Evolutionary conservation across 30 jellyfish, hydroid and myxozoan species (phyloP), one percentile per base, ranked within the genome.

Genomic region (Nemopilema nomurai): DNA sequence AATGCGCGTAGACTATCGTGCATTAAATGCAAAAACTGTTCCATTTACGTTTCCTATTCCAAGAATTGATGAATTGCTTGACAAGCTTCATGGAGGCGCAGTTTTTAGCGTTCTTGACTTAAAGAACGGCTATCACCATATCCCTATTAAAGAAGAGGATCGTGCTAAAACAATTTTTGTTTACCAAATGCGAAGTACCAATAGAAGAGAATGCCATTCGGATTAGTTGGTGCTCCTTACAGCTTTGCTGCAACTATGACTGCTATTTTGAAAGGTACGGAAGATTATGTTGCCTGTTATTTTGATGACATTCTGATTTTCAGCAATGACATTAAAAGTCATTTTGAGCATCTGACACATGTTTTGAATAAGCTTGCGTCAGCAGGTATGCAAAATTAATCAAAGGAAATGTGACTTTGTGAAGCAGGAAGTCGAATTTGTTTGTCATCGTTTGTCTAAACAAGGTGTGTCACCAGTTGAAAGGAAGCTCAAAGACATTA

Each of bases 171-270:
- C 71, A n/a, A 22, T 72, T 19, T 72, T 72, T 30, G 83, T 72
- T 22, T 26, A 26, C 25, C 0, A 28, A 23, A 67, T 67, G 26
- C 19, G 31, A 67, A 67, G 31, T 76, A 31, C 30, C 18, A n/a
- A 18, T 72, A 1, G 71, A 72, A 31, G 71, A 26, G 30, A 41
- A 17, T 72, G 24, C 83, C 83, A n/a, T 72, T 72, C 71, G 71
- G 83, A 20, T 72, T 72, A 23, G 30, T 72, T n/a, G 83, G 70
- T 13, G 83, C 83, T 13, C 71, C 83, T 25, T 72, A 22, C 24
- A 72, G 20, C 0, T 33, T 41, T 76, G 27, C 86, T 28, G 66
- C 81, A 16, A 27, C 32, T 9, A 76, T 76, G 76, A 18, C 18
- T 20, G 29, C 9, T 16, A 79, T 76, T 9, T 26, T 76, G 32